These are phyloP conservation scores for Macropodus opercularis DNA, from an alignment of 2,797 vertebrate genomes.

Conservation along the genomic window DNA sequence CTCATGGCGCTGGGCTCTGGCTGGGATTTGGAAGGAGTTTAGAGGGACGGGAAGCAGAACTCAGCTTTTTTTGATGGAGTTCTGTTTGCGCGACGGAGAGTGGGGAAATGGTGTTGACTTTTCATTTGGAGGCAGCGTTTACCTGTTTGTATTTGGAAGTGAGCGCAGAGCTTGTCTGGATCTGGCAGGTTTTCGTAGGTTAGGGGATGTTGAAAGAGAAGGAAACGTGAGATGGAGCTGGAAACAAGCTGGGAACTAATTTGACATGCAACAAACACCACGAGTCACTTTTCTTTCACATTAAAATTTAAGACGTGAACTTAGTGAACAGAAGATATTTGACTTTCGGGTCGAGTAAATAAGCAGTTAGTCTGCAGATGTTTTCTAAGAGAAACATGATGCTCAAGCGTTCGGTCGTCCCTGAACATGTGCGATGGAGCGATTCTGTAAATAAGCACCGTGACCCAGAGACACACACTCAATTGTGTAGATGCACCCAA, in stretches of 20 bases:
- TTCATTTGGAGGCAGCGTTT: slow-evolving; percentile 30
- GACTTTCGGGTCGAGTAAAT: too few species aligned
- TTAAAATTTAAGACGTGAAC: too few species aligned
- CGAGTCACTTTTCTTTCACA: too few species aligned
- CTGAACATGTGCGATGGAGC: background rate
- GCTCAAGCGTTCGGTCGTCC: background rate
- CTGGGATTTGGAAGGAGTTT: slow-evolving; percentile 7
- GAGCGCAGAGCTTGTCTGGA: background rate
- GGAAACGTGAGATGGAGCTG: too few species aligned
- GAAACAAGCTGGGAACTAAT: too few species aligned
- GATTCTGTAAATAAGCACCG: slow-evolving; percentile 28
- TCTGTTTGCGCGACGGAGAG: slow-evolving; percentile 17
- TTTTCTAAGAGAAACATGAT: too few species aligned
- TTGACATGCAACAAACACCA: too few species aligned
- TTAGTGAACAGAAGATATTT: too few species aligned
- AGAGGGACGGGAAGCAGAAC: slow-evolving; percentile 1
- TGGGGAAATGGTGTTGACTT: slow-evolving; percentile 26
- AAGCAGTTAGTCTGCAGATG: too few species aligned
- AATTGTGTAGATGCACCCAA: slow-evolving; percentile 52
- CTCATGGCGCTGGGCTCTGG: background rate
- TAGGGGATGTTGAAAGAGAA: background rate
- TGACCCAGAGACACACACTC: slow-evolving; percentile 42
- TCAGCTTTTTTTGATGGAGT: slow-evolving; percentile 21
- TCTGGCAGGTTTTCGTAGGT: background rate
- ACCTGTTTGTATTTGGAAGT: slow-evolving; percentile 20